Conservation (phyloP, 2,797 vertebrate species). For the Neosilurus mollespiculum region DNA sequence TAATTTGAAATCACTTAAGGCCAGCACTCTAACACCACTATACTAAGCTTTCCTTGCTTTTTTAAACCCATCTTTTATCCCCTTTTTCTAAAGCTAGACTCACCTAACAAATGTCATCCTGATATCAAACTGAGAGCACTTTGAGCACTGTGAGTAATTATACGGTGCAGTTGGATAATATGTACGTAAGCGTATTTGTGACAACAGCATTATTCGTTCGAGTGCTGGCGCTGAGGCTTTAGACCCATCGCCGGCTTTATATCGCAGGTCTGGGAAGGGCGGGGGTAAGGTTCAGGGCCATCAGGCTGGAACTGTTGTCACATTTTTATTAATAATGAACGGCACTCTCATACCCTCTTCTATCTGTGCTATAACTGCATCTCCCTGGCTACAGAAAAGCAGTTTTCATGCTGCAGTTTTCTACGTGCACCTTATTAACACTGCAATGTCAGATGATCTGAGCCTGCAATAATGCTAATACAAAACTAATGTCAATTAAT, state of each 20-base stretch:
- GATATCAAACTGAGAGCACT: conserved; percentile 62
- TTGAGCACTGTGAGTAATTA: conserved; percentile 69
- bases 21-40: conserved; percentile 35
- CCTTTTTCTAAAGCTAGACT: conserved; percentile 50
- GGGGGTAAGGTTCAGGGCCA: conserved; percentile 48
- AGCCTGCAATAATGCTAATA: background rate
- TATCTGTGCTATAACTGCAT: conserved; percentile 37
- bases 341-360: conserved; percentile 49
- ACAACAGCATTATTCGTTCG: conserved; percentile 38
- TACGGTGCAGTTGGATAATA: conserved; percentile 49
- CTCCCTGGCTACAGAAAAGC: conserved; percentile 58
- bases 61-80: background rate
- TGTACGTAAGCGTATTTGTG: conserved; percentile 27
- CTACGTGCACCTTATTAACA: background rate
- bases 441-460: background rate
- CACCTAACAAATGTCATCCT: conserved; percentile 52
- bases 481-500: background rate
- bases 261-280: conserved; percentile 62
- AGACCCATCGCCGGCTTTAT: conserved; percentile 60
- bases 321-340: conserved; percentile 70
- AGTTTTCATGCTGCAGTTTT: background rate
- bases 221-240: conserved; percentile 56
- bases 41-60: conserved; percentile 28
- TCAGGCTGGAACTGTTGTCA: conserved; percentile 56
- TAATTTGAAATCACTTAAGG: conserved; percentile 51